Conservation (phyloP, 2,888 invertebrate species). For the Cataglyphis livida region DNA sequence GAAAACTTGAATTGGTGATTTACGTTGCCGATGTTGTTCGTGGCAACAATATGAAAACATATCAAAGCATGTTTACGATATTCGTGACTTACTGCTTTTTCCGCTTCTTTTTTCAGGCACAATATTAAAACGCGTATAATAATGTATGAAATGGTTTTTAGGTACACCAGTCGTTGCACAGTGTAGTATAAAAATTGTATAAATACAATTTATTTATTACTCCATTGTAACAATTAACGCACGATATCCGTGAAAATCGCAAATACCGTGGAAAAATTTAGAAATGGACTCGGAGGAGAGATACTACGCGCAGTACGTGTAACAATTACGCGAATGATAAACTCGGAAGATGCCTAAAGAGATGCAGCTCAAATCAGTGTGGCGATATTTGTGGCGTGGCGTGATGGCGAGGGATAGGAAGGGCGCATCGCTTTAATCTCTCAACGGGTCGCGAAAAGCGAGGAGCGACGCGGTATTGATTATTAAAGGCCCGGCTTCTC, state of each 20-base stretch:
- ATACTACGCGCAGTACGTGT: neutral
- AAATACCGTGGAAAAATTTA: neutral
- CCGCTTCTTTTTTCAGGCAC: neutral
- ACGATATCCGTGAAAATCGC: neutral
- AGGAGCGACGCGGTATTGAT: constrained; percentile 29
- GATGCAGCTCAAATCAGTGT: neutral
- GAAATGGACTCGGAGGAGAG: neutral
- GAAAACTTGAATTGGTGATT: neutral
- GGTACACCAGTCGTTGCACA: neutral
- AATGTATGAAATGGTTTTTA: neutral
- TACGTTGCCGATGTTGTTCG: neutral
- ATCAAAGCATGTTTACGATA: neutral
- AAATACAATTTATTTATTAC: neutral
- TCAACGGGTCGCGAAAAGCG: constrained; percentile 11
- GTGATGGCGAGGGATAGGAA: too few relatives aligned
- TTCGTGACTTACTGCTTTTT: neutral
- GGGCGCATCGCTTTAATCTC: constrained; percentile 1
- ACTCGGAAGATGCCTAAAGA: neutral
- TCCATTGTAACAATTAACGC: neutral
- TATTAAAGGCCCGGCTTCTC: neutral
- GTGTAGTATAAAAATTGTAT: neutral
- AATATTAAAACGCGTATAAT: neutral
- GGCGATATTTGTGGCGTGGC: constrained; percentile 32
- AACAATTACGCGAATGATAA: neutral
- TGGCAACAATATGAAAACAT: neutral